Evolutionary conservation across 1,140 invertebrate genomes (phyloP).

Genomic region (Drosophila baimaii): DNA sequence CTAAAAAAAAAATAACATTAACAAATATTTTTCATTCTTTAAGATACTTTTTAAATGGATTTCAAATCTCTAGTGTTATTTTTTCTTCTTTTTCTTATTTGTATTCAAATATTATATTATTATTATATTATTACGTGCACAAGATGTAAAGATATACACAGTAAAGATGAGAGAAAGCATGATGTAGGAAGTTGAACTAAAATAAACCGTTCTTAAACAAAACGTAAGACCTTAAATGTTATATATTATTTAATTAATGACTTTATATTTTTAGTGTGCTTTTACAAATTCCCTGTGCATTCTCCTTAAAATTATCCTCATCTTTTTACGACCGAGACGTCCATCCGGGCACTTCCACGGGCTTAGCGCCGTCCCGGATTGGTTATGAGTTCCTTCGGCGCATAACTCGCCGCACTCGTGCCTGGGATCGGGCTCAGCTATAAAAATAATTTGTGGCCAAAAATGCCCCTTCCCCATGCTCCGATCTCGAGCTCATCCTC

Average conservation of each 20-base stretch:
- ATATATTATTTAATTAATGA: too few species aligned
- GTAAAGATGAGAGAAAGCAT: too few species aligned
- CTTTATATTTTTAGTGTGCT: neutral
- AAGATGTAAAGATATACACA: too few species aligned
- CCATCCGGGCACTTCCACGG: conserved; percentile 50
- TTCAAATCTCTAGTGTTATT: too few species aligned
- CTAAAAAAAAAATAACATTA: too few species aligned
- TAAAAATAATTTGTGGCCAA: conserved; percentile 83
- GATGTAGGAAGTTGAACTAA: neutral
- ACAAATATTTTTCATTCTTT: too few species aligned
- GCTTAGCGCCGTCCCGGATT: conserved; percentile 55
- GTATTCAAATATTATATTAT: too few species aligned
- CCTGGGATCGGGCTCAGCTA: conserved; percentile 72
- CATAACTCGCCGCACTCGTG: conserved; percentile 67
- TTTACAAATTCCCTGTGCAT: conserved; percentile 7
- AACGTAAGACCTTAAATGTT: too few species aligned
- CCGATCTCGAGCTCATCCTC: conserved; percentile 26
- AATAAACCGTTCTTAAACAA: neutral
- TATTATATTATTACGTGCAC: too few species aligned
- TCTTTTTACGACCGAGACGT: conserved; percentile 72
- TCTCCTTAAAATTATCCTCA: conserved; percentile 14
- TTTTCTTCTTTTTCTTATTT: too few species aligned
- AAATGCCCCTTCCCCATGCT: conserved; percentile 33
- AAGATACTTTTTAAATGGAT: too few species aligned
- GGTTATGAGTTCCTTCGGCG: conserved; percentile 64